Evolutionary conservation across 1,140 invertebrate genomes (phyloP), one percentile per base, ranked within the genome.

Genomic region (Chlorops oryzae): DNA sequence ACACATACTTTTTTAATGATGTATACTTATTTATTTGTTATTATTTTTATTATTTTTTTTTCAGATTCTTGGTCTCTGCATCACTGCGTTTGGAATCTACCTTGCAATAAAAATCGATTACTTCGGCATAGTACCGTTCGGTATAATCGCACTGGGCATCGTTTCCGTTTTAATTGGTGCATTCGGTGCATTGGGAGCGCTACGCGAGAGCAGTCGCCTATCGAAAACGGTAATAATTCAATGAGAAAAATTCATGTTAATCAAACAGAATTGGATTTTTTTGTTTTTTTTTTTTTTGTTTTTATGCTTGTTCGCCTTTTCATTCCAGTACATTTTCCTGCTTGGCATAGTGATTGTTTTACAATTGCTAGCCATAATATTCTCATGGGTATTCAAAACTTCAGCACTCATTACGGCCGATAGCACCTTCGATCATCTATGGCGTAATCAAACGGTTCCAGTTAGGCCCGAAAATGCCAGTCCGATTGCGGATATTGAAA

Each of bases 321-420:
- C 37, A 25, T 23, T 50, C 20, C 23, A 22, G 34, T 15, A 12
- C 27, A 25, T 18, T 37, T 21, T 12, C 35, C 20, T 27, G 34
- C 28, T 32, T 10, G 9, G 9, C 15, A 12, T 69, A 2, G 35
- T 65, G 24, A 55, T 62, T 15, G 32, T 69, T 2, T 18, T 64
- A 22, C 52, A 69, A 56, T 45, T 65, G 5, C 37, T 69, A 22
- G 51, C 43, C 1, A 51, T 69, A 15, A 61, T 57, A 9, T 64
- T 64, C 41, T 54, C 61, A n/a, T 69, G 61, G 63, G 52, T 58
- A 27, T 69, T 69, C 55, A 58, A 69, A 59, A 46, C 42, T 13
- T 62, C 63, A 27, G 42, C 68, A 40, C 54, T 69, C 20, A 69
- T 69, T 34, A 69, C 64, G 44, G 61, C 65, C 35, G 63, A 69